Evolutionary conservation across 2,797 vertebrate genomes (phyloP).

Genomic region (Sarcoramphus papa): DNA sequence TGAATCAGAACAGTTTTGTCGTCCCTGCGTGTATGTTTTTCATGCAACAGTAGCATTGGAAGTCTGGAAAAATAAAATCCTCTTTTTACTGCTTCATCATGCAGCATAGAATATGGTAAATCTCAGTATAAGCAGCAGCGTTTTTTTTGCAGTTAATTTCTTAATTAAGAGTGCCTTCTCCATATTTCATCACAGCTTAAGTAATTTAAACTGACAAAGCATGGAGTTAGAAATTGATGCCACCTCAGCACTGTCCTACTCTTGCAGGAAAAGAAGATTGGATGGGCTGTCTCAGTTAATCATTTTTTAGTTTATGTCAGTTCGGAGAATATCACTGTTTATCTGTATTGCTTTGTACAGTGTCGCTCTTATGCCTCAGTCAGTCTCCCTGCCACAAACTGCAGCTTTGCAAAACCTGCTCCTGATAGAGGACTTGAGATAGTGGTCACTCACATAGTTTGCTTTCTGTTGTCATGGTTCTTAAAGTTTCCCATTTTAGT

Average conservation of each 20-base stretch:
- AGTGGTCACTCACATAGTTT: neutral
- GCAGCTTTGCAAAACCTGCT: neutral
- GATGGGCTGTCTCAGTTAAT: slow-evolving; percentile 48
- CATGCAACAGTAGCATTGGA: neutral
- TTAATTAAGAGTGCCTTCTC: slow-evolving; percentile 6
- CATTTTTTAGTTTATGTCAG: slow-evolving; percentile 19
- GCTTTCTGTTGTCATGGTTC: neutral
- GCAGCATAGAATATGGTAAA: neutral
- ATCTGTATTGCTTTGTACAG: neutral
- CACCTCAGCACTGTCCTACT: slow-evolving; percentile 53
- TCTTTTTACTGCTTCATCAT: neutral
- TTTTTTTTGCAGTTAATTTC: neutral
- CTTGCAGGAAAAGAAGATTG: slow-evolving; percentile 52
- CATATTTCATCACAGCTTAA: neutral
- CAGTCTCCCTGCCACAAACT: neutral
- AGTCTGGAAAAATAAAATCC: neutral
- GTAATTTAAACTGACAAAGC: slow-evolving; percentile 48
- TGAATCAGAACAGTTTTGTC: neutral
- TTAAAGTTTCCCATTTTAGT: neutral
- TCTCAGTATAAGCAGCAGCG: neutral
- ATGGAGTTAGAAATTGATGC: slow-evolving; percentile 39
- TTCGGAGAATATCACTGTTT: neutral
- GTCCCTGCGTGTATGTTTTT: neutral
- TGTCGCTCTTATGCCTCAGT: neutral
- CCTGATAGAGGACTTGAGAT: neutral